Conservation (phyloP, 2,113 vertebrate genomes). For the Cheirogaleus medius region DNA sequence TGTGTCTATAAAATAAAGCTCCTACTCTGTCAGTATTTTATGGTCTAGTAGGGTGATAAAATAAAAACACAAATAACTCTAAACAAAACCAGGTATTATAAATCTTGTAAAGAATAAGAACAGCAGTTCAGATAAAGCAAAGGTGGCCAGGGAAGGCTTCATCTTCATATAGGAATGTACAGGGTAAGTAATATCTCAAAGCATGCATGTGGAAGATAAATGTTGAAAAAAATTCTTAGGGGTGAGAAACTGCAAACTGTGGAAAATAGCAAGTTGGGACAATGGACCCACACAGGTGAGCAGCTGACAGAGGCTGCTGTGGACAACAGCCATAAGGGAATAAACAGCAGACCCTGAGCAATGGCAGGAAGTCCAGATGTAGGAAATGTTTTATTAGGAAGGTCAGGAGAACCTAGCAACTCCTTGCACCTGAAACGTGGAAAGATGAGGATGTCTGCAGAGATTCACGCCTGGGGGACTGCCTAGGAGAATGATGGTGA, state of each 20-base stretch:
- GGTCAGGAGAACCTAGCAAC: neutral
- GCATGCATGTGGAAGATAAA: neutral
- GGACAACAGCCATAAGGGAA: neutral
- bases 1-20: neutral
- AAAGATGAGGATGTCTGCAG: neutral
- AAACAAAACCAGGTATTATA: neutral
- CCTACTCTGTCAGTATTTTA: neutral
- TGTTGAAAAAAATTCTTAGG: neutral
- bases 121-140: neutral
- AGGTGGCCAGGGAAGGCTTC: neutral
- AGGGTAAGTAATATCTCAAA: neutral
- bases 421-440: rapidly evolving
- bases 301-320: rapidly evolving
- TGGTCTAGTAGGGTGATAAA: neutral
- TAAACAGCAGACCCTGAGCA: neutral
- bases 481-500: neutral
- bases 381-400: neutral
- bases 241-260: neutral
- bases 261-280: neutral
- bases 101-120: neutral
- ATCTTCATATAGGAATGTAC: neutral
- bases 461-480: neutral
- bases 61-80: neutral
- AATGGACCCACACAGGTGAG: neutral
- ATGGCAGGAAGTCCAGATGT: neutral